These are phyloP conservation scores for Synanthedon formicaeformis DNA, from an alignment of 2,888 invertebrate genomes.

Conservation along the genomic window DNA sequence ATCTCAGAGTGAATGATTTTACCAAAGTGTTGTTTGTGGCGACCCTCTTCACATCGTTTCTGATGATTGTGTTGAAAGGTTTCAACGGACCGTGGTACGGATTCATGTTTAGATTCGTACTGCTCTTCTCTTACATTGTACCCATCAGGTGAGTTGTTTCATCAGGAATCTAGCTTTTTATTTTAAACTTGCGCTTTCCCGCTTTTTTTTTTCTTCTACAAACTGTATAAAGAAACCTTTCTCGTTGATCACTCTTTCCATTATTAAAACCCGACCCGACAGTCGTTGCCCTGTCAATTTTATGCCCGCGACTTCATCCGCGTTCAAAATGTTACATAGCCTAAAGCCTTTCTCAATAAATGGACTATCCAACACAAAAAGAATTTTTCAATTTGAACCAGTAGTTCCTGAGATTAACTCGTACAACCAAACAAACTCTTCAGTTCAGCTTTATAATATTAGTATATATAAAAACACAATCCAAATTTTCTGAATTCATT, in stretches of 20 bases:
- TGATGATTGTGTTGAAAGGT: constrained; percentile 97
- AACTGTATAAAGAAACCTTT: too few species aligned
- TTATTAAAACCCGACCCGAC: too few species aligned
- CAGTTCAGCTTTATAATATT: not conserved
- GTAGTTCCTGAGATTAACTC: too few species aligned
- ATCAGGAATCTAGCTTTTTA: not conserved
- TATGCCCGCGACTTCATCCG: not conserved
- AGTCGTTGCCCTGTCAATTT: too few species aligned
- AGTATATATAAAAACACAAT: not conserved
- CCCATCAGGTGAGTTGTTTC: constrained; percentile 82
- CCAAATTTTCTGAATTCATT: too few species aligned
- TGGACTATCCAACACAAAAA: too few species aligned
- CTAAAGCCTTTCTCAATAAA: too few species aligned
- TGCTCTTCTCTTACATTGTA: constrained; percentile 98
- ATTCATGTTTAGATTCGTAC: constrained; percentile 95
- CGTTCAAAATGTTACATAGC: too few species aligned
- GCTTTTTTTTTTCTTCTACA: not conserved
- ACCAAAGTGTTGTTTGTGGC: constrained; percentile 95
- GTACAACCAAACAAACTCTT: too few species aligned
- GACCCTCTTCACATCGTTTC: constrained; percentile 88
- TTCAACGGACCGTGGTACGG: constrained; percentile 96
- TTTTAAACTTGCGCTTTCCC: not conserved
- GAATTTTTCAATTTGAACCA: too few species aligned
- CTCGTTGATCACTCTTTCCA: too few species aligned
- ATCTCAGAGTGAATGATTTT: constrained; percentile 95